These are phyloP conservation scores for Dicranocentrus wangi DNA, from an alignment of 2,888 invertebrate genomes.

Conservation along the genomic window DNA sequence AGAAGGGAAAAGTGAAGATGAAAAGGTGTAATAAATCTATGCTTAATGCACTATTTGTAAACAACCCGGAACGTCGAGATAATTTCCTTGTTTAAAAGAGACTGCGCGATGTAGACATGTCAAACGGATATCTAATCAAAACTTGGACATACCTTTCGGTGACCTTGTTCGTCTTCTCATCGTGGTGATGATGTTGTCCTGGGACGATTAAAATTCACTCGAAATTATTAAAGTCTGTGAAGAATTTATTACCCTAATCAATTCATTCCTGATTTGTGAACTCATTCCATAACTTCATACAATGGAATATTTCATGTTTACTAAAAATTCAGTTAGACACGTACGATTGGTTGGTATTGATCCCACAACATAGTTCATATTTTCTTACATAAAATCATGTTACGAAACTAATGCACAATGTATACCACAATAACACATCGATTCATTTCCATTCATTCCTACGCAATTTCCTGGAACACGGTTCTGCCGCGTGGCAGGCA, in stretches of 20 bases:
- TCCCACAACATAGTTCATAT: too few relatives aligned
- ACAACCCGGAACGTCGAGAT: constrained; percentile 28
- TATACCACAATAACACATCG: background rate
- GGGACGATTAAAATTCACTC: too few relatives aligned
- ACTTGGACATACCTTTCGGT: constrained; percentile 63
- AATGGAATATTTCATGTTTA: too few relatives aligned
- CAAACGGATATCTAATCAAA: too few relatives aligned
- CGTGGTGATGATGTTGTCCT: background rate
- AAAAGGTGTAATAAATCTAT: constrained; percentile 11
- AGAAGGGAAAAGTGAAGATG: constrained; percentile 7
- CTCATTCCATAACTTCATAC: background rate
- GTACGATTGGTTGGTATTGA: background rate
- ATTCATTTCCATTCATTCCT: constrained; percentile 3
- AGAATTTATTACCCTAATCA: too few relatives aligned
- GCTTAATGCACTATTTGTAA: constrained; percentile 6
- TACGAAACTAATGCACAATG: background rate
- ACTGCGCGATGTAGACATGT: too few relatives aligned
- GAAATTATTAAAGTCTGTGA: too few relatives aligned
- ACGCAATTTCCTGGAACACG: constrained; percentile 20
- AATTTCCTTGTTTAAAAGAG: background rate
- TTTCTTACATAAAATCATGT: background rate
- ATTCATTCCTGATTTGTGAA: too few relatives aligned
- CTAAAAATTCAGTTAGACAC: too few relatives aligned
- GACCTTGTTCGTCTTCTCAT: constrained; percentile 68
- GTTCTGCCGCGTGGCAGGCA: background rate